These are phyloP conservation scores for Drosophila guanche DNA, from an alignment of 1,140 invertebrate genomes.

Conservation along the genomic window DNA sequence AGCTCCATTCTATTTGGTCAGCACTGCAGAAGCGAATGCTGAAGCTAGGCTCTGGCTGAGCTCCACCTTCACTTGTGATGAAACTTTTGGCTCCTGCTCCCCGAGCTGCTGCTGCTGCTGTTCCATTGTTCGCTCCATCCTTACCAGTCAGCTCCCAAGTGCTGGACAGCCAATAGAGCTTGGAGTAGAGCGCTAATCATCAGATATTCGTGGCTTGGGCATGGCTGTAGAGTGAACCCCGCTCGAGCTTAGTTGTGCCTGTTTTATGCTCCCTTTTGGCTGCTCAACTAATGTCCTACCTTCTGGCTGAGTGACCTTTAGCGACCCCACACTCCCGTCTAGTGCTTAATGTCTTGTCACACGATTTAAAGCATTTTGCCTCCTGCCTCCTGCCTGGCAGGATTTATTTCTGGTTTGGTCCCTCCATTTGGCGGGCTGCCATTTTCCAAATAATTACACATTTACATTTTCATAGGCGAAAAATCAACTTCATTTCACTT, in stretches of 20 bases:
- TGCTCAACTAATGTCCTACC: constrained; percentile 24
- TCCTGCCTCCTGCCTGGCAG: constrained; percentile 41
- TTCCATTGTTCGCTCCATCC: no score
- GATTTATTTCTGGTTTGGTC: constrained; percentile 41
- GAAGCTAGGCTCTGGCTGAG: no score
- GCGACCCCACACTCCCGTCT: constrained; percentile 22
- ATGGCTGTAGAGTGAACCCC: no score
- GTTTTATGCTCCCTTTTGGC: no score
- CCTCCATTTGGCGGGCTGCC: constrained; percentile 41
- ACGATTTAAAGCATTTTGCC: constrained; percentile 69
- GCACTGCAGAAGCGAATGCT: constrained; percentile 38
- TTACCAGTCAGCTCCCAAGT: no score
- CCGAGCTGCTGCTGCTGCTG: no score
- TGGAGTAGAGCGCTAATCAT: no score
- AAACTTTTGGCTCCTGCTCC: no score
- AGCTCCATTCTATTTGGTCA: constrained; percentile 44
- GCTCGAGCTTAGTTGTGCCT: no score
- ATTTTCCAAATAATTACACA: constrained; percentile 81
- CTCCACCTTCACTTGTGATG: no score
- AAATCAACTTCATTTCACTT: constrained; percentile 63
- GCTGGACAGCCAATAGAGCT: no score
- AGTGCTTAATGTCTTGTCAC: constrained; percentile 70
- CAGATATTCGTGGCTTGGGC: no score
- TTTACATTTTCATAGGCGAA: constrained; percentile 78
- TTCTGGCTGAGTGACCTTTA: constrained; percentile 44